These are phyloP conservation scores for Pelmatolapia mariae DNA, from an alignment of 2,113 vertebrate species.

Conservation along the genomic window DNA sequence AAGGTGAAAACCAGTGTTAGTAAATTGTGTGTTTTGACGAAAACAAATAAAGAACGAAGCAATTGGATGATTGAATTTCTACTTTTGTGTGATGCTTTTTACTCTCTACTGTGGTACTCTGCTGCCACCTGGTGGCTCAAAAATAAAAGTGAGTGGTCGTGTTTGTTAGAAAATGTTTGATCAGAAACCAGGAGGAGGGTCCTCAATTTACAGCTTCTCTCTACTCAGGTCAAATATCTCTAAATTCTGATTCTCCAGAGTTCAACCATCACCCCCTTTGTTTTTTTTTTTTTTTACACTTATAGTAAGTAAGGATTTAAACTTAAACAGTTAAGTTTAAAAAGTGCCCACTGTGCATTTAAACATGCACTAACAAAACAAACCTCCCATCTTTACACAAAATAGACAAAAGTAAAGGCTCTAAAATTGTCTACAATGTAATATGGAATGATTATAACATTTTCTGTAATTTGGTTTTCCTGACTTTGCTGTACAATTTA, in stretches of 20 bases:
- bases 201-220: not conserved
- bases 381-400: not conserved
- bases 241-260: not conserved
- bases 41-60: constrained; percentile 69
- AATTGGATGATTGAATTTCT: constrained; percentile 37
- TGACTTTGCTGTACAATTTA: not conserved
- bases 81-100: not conserved
- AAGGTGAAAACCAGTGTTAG: constrained; percentile 59
- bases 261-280: not conserved
- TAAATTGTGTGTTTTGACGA: constrained; percentile 73
- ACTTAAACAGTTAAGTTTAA: not conserved
- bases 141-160: not conserved
- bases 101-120: not conserved
- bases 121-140: constrained; percentile 39
- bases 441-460: not conserved
- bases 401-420: not conserved
- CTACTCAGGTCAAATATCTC: not conserved
- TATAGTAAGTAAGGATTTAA: not conserved
- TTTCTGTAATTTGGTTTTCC: not conserved
- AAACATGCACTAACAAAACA: not conserved
- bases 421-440: not conserved
- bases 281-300: not conserved
- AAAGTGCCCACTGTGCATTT: not conserved
- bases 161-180: not conserved
- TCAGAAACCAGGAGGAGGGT: not conserved